Conservation (phyloP, 2,797 vertebrate species). For the Myiothlypis chrysogaster region DNA sequence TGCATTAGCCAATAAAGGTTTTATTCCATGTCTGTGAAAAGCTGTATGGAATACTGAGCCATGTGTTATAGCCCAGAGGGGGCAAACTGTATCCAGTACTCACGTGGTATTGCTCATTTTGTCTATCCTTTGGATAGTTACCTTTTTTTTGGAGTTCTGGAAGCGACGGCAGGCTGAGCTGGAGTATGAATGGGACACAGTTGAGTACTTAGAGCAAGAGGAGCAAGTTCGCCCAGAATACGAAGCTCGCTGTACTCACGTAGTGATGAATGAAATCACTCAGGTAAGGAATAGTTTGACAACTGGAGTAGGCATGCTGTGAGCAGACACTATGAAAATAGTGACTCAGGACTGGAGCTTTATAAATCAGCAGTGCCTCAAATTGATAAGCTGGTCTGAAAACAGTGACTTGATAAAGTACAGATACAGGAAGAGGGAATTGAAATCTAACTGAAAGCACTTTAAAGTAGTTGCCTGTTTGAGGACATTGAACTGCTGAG, state of each 20-base stretch:
- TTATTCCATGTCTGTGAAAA: background rate
- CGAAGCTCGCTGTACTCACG: constrained; percentile 84
- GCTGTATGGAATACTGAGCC: background rate
- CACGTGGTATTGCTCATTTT: background rate
- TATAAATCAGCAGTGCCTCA: background rate
- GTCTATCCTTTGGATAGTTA: constrained; percentile 75
- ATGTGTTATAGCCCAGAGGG: background rate
- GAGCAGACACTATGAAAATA: background rate
- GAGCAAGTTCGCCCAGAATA: constrained; percentile 88
- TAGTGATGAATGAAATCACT: constrained; percentile 86
- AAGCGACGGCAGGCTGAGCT: constrained; percentile 90
- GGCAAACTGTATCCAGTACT: background rate
- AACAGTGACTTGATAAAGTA: background rate
- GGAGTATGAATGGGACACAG: constrained; percentile 93
- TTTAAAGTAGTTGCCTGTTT: background rate
- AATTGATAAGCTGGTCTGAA: background rate
- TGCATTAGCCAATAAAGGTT: background rate
- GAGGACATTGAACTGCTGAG: background rate
- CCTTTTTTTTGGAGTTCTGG: constrained; percentile 93
- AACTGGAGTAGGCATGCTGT: background rate
- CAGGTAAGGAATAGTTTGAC: constrained; percentile 73
- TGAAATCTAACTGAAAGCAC: background rate
- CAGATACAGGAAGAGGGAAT: background rate
- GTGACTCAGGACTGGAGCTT: background rate
- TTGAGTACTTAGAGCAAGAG: constrained; percentile 90